Evolutionary conservation across 2,113 vertebrate genomes (phyloP).

Genomic region (Leucosticte australis): DNA sequence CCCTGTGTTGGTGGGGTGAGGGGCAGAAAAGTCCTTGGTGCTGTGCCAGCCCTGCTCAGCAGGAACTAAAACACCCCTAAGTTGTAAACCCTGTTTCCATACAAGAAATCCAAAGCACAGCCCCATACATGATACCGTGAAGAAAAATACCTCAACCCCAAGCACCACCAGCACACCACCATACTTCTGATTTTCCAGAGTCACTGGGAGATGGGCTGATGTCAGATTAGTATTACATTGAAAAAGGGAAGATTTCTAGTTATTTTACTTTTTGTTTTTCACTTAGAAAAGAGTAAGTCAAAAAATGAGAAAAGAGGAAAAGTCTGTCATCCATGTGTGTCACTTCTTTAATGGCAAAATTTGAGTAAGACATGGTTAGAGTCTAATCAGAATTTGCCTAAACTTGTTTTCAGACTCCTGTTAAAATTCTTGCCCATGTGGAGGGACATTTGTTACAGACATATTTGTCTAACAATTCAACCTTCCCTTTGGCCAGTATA

Average conservation of each 20-base stretch:
- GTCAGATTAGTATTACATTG: background rate
- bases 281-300: background rate
- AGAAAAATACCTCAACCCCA: background rate
- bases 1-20: too few relatives aligned
- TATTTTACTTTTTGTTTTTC: background rate
- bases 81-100: background rate
- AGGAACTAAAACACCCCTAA: accelerated
- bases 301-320: background rate
- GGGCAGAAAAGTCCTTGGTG: background rate
- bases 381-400: background rate
- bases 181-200: background rate
- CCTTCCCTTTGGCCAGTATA: background rate
- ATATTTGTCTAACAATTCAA: background rate
- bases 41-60: background rate
- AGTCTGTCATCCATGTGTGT: background rate
- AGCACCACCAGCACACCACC: background rate
- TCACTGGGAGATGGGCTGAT: background rate
- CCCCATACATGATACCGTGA: accelerated
- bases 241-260: background rate
- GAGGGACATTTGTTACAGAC: background rate
- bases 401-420: background rate
- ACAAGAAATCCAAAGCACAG: background rate
- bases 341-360: background rate
- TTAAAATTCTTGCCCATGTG: background rate
- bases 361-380: background rate